Evolutionary conservation across 2,113 vertebrate species (phyloP), one percentile per base, ranked within the genome.

Genomic region (Anser brachyrhynchus): DNA sequence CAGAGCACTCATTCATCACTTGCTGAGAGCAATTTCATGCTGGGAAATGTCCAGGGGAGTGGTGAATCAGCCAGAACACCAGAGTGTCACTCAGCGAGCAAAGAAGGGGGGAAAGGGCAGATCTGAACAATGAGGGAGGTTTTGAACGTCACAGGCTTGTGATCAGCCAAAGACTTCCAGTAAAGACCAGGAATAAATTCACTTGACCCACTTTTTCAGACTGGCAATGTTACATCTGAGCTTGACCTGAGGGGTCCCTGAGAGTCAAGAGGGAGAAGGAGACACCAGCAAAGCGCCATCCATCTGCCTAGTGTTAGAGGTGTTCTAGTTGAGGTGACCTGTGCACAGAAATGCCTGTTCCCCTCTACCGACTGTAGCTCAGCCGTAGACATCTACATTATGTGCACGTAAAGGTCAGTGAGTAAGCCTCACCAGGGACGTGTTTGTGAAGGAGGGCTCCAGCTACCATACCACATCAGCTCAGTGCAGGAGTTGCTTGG

Each of bases 1-100:
- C 89, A 96, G 62, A 89, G 58, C 54, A 73, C 44, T 91, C 93
- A 92, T 96, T 92, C 77, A 51, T 96, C 93, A 93, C 77, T 79
- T 0, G 0, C 62, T 91, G 81, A 93, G 84, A 95, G 66, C 66
- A 92, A 79, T 95, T 93, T 92, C 81, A 58, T 89, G 84, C 70
- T 91, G 94, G 62, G 81, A 96, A 95, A 93, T 84, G 82, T 85
- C 74, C 89, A 91, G 62, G 49, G 49, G 77, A 84, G 62, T 52
- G 58, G 84, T 92, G 96, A 96, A 91, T 91, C 94, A 92, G 66
- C 62, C 87, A 91, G 93, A 93, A 89, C 54, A 91, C 2, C 2
- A 52, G 7, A 55, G 44, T 95, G 87, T 78, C 77, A 82, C 73
- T 89, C 81, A 87, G 54, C 22, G 66, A 89, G 57, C 57, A 89